Percentiles rank a stretch among this genome's conserved stretches.
phyloP scores from a whole-genome alignment of 1,140 invertebrate genomes.

The Melanaphis sacchari region DNA sequence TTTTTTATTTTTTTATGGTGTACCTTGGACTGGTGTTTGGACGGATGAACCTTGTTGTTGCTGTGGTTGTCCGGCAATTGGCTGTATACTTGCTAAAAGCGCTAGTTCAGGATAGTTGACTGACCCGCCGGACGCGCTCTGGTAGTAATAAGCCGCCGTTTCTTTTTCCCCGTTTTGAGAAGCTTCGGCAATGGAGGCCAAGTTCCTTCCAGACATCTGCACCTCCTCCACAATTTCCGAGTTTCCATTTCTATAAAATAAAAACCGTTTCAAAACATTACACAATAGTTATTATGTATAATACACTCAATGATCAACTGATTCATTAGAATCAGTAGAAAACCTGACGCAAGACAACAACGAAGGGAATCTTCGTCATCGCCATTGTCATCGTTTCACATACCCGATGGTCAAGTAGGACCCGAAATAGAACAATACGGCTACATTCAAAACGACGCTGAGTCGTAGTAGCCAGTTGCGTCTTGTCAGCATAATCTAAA shows the following conservation, averaged over 20 bases:
- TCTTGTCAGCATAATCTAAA: slow-evolving; percentile 61
- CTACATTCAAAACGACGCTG: slow-evolving; percentile 76
- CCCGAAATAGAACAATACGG: slow-evolving; percentile 74
- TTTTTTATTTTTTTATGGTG: not conserved
- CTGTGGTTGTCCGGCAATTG: slow-evolving; percentile 40
- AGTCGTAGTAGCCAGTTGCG: slow-evolving; percentile 76
- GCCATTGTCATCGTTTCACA: not conserved
- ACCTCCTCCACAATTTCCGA: slow-evolving; percentile 54
- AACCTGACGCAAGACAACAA: not conserved
- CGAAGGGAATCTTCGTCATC: not conserved
- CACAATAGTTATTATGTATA: not conserved
- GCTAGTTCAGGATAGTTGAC: slow-evolving; percentile 59
- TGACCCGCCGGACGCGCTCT: slow-evolving; percentile 62
- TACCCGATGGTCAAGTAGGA: slow-evolving; percentile 65
- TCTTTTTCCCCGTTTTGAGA: slow-evolving; percentile 34
- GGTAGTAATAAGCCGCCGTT: slow-evolving; percentile 21
- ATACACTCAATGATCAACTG: not conserved
- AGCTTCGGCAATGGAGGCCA: slow-evolving; percentile 51
- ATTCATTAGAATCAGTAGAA: not conserved
- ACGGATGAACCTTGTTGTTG: slow-evolving; percentile 47
- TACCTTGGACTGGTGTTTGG: slow-evolving; percentile 53
- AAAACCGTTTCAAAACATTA: not conserved
- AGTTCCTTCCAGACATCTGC: slow-evolving; percentile 55
- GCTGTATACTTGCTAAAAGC: slow-evolving; percentile 56
- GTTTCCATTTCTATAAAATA: slow-evolving; percentile 30